Evolutionary conservation across 2,797 vertebrate genomes (phyloP).

Genomic region (Sitta carolinensis): DNA sequence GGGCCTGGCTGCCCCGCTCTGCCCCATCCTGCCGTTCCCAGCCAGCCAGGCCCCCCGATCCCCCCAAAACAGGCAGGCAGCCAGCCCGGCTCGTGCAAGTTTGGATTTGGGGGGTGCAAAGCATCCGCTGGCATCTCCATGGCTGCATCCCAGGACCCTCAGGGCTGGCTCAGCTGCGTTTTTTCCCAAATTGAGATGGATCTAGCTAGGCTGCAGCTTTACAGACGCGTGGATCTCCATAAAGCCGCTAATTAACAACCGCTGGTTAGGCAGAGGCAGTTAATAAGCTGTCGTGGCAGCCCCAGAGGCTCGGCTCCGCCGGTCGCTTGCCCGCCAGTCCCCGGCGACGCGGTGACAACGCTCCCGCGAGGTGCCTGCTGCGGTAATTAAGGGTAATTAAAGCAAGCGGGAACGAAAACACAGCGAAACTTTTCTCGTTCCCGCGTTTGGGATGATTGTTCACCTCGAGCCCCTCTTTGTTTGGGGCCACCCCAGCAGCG

Average conservation of each 20-base stretch:
- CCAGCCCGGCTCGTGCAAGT: rapidly evolving
- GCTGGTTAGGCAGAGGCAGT: neutral
- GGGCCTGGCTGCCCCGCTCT: neutral
- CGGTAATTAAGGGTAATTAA: conserved; percentile 65
- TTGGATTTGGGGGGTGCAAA: neutral
- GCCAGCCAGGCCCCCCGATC: rapidly evolving
- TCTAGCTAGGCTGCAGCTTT: neutral
- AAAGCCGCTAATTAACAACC: conserved; percentile 44
- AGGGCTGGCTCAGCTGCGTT: neutral
- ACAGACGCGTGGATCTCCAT: conserved; percentile 2
- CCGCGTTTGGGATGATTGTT: neutral
- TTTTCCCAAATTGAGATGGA: conserved; percentile 1
- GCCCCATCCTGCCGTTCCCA: neutral
- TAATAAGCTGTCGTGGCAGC: neutral
- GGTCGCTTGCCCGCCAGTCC: neutral
- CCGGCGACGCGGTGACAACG: neutral
- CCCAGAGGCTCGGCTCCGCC: neutral
- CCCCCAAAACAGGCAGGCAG: neutral
- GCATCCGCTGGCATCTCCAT: rapidly evolving
- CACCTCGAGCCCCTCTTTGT: neutral
- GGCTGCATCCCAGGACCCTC: neutral
- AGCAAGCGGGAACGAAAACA: neutral
- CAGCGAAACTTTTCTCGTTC: neutral
- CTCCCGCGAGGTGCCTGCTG: neutral
- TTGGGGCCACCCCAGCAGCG: neutral